phyloP scores from a whole-genome alignment of 64 coral and sea anemone species.

The Pocillopora damicornis region DNA sequence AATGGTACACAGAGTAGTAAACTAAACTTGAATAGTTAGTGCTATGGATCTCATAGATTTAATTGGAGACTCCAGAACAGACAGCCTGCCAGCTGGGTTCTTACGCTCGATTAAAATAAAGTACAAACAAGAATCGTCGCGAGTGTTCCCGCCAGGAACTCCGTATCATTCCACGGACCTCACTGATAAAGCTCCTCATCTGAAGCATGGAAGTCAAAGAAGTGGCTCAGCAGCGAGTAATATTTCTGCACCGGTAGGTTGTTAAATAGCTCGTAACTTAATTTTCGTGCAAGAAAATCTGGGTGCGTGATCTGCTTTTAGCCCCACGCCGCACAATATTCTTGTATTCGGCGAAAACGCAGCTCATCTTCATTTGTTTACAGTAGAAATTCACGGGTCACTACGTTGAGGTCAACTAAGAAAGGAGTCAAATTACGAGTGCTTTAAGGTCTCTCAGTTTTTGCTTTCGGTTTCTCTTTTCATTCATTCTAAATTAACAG shows the following conservation, averaged over 20 bases:
- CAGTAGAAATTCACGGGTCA: constrained; percentile 8
- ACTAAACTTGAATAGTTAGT: background rate
- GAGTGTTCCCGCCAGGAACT: constrained; percentile 73
- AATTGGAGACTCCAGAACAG: constrained; percentile 92
- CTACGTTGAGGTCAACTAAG: background rate
- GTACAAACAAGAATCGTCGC: constrained; percentile 87
- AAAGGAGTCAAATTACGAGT: background rate
- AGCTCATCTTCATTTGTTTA: constrained; percentile 26
- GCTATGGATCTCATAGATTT: constrained; percentile 91
- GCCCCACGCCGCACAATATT: no score
- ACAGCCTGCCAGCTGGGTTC: constrained; percentile 94
- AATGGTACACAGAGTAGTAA: background rate
- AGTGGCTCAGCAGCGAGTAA: constrained; percentile 46
- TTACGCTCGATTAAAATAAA: constrained; percentile 92
- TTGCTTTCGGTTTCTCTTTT: background rate
- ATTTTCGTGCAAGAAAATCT: background rate
- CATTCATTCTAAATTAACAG: background rate
- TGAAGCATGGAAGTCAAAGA: constrained; percentile 22
- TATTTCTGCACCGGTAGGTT: constrained; percentile 14
- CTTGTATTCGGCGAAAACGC: background rate
- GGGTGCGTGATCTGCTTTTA: background rate
- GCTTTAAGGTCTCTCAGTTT: background rate
- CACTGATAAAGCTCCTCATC: background rate
- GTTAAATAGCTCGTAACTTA: background rate
- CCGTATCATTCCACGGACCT: constrained; percentile 23